Evolutionary conservation across 64 coral and sea anemone genomes (phyloP).

Genomic region (Anthopleura sola): DNA sequence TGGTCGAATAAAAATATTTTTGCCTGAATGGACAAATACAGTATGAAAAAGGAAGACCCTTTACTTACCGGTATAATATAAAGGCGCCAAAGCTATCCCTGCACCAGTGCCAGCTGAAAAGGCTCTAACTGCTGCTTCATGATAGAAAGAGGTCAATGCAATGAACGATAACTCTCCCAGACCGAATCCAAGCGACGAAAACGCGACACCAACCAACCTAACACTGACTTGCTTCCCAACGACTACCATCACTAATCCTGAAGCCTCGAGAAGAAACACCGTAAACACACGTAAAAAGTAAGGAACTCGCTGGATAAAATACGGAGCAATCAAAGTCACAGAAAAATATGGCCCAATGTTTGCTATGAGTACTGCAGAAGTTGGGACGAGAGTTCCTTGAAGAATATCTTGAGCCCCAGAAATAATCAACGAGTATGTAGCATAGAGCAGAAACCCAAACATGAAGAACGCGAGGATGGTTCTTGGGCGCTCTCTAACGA

Average conservation of each 20-base stretch:
- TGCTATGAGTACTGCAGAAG: slow-evolving; percentile 67
- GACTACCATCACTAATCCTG: slow-evolving; percentile 60
- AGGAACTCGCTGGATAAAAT: slow-evolving; percentile 74
- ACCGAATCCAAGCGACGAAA: slow-evolving; percentile 81
- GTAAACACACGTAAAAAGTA: slow-evolving; percentile 66
- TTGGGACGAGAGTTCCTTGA: slow-evolving; percentile 73
- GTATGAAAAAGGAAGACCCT: not conserved
- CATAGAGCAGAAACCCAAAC: slow-evolving; percentile 84
- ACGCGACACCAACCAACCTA: slow-evolving; percentile 57
- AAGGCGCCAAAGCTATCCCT: slow-evolving; percentile 70
- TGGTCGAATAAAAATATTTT: too few relatives aligned
- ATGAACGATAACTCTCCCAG: slow-evolving; percentile 86
- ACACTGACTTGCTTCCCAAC: slow-evolving; percentile 42
- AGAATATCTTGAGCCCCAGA: slow-evolving; percentile 90
- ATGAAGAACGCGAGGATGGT: slow-evolving; percentile 75
- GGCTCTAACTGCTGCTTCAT: slow-evolving; percentile 61
- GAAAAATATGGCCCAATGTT: slow-evolving; percentile 87
- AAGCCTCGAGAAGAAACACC: slow-evolving; percentile 51
- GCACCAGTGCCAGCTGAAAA: slow-evolving; percentile 81
- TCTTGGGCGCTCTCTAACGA: slow-evolving; percentile 23
- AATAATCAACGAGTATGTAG: slow-evolving; percentile 83
- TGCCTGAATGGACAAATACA: too few relatives aligned
- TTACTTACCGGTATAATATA: slow-evolving; percentile 85
- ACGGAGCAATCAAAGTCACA: slow-evolving; percentile 64
- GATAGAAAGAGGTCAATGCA: slow-evolving; percentile 85